Evolutionary conservation across 1,140 invertebrate genomes (phyloP).

Genomic region (Atta colombica): DNA sequence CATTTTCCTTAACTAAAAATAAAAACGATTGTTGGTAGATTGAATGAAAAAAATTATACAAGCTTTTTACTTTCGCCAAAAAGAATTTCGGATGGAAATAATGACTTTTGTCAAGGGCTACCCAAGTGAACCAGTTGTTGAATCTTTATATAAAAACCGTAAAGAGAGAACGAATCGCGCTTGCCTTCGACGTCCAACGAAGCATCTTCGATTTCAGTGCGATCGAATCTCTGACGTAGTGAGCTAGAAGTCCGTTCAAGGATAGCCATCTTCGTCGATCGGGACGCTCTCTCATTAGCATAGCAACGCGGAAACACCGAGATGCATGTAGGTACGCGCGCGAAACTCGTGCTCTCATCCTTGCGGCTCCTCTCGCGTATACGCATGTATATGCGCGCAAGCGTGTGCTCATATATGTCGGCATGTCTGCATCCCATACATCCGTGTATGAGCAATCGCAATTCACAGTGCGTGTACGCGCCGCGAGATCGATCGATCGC

Average conservation of each 20-base stretch:
- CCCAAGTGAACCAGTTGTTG: neutral
- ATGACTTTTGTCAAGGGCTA: too few species aligned
- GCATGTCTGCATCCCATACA: constrained; percentile 35
- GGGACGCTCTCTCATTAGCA: constrained; percentile 78
- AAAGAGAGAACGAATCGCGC: neutral
- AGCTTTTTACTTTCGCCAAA: too few species aligned
- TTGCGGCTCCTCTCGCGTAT: constrained; percentile 8
- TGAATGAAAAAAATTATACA: too few species aligned
- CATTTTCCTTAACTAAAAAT: too few species aligned
- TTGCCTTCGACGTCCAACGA: constrained; percentile 11
- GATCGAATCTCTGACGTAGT: constrained; percentile 36
- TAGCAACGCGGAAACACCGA: constrained; percentile 78
- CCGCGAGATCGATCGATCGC: constrained; percentile 66
- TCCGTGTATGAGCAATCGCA: constrained; percentile 54
- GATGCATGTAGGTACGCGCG: constrained; percentile 70
- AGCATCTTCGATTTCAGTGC: constrained; percentile 30
- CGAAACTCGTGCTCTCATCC: constrained; percentile 60
- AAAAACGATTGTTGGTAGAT: too few species aligned
- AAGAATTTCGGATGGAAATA: too few species aligned
- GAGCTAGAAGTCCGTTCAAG: constrained; percentile 61
- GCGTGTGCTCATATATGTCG: constrained; percentile 7
- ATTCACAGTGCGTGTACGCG: constrained; percentile 26
- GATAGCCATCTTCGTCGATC: constrained; percentile 65
- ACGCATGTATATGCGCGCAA: neutral
- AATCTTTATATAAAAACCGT: neutral